Percentiles rank a stretch among this genome's conserved stretches.
phyloP scores from a whole-genome alignment of 1,140 invertebrate species.

The Dolichoris vasculosae region DNA sequence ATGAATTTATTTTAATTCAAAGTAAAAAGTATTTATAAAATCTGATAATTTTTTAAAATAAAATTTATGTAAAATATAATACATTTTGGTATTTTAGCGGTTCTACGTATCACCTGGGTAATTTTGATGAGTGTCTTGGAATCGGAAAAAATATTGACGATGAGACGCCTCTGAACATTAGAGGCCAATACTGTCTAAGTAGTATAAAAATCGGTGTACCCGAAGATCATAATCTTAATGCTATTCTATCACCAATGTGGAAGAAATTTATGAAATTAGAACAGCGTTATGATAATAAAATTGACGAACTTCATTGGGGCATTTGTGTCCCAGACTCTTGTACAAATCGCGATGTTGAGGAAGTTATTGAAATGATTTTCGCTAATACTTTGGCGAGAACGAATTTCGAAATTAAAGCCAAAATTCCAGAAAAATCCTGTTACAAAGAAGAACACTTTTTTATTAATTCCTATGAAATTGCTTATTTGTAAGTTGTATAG shows the following conservation, averaged over 20 bases:
- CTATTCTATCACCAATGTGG: constrained; percentile 57
- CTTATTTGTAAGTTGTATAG: constrained; percentile 75
- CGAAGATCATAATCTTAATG: constrained; percentile 49
- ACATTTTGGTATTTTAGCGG: constrained; percentile 67
- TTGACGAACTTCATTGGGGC: constrained; percentile 77
- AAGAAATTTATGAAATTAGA: constrained; percentile 57
- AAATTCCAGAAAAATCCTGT: constrained; percentile 73
- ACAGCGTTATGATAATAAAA: constrained; percentile 68
- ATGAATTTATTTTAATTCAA: too few relatives aligned
- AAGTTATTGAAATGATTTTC: constrained; percentile 75
- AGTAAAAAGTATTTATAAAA: too few relatives aligned
- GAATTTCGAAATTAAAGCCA: constrained; percentile 67
- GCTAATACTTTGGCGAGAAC: constrained; percentile 60
- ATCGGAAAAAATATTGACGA: constrained; percentile 59
- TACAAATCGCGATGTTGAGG: constrained; percentile 72
- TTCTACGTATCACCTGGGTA: constrained; percentile 79
- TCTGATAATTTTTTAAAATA: too few relatives aligned
- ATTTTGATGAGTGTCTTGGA: constrained; percentile 80
- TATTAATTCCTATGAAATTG: constrained; percentile 73
- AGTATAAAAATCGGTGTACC: constrained; percentile 71
- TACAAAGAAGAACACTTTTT: constrained; percentile 71
- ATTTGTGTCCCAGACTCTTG: constrained; percentile 79
- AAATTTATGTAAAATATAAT: not conserved
- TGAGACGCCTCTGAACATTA: constrained; percentile 60
- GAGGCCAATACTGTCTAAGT: constrained; percentile 79